phyloP scores from a whole-genome alignment of 2,888 invertebrate genomes.

The Sycophila texana region DNA sequence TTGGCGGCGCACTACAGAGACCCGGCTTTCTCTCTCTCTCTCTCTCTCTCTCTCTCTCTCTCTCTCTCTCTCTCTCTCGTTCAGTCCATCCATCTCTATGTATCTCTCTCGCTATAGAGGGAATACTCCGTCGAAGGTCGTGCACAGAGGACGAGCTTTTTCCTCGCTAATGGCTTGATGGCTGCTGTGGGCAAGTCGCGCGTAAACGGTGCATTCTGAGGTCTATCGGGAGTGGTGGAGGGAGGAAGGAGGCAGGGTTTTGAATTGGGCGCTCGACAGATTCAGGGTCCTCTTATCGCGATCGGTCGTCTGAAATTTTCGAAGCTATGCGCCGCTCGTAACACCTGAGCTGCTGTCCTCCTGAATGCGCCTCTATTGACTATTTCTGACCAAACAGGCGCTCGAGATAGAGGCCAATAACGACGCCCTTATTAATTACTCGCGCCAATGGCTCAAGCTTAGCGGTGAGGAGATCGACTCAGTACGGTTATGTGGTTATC shows the following conservation, averaged over 20 bases:
- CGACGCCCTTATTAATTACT: conserved; percentile 36
- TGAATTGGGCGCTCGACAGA: conserved; percentile 6
- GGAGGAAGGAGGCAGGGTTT: neutral
- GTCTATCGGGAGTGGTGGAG: neutral
- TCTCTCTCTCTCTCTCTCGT: neutral
- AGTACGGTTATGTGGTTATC: too few relatives aligned
- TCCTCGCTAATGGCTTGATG: conserved; percentile 4
- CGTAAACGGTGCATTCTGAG: neutral
- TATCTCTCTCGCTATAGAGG: neutral
- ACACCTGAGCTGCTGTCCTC: neutral
- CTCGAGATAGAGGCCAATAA: conserved; percentile 2
- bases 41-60: neutral
- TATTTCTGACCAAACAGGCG: neutral
- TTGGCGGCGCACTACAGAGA: neutral
- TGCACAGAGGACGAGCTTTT: neutral
- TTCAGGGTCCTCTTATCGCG: neutral
- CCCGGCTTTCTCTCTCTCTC: neutral
- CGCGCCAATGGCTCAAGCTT: conserved; percentile 3
- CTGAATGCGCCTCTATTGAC: neutral
- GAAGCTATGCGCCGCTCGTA: neutral
- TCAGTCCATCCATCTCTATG: neutral
- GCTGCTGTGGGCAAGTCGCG: neutral
- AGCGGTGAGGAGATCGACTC: neutral
- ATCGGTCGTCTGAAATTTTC: conserved; percentile 12
- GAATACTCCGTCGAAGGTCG: too few relatives aligned